Evolutionary conservation across 2,888 invertebrate genomes (phyloP), one percentile per base, ranked within the genome.

Genomic region (Cybosia mesomella): DNA sequence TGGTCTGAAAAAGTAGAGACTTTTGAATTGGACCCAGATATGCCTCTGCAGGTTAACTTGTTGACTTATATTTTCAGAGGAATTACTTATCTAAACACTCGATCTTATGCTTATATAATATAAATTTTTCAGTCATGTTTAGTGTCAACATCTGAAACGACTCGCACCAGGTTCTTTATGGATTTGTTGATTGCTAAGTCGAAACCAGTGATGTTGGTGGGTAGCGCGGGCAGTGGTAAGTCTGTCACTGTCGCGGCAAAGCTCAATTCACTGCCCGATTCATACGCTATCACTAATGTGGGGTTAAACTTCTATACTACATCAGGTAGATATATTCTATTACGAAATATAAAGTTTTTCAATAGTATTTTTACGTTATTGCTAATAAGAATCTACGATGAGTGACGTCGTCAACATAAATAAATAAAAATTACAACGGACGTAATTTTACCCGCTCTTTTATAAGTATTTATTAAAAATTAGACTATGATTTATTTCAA

Each of bases 301-400:
- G 98, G 99, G 0, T 98, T 99, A 88, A 99, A 99, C 93, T 99
- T 98, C 89, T 99, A 99, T 87, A 99, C 99, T 0, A 98, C 98
- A 0, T 98, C 98, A 53, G 96, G 96, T 96, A 81, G 11, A 24
- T 58, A 58, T 32, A 57, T 15, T 18, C 15, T 15, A 28, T 15
- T 57, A 13, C 1, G 11, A 55, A 36, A 11, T 18, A n/a, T 49
- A 49, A 11, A 8, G 11, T 13, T 18, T 43, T 43, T 43, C 7
- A 43, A 43, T 18, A 3, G 5, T 5, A 18, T 18, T 43, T 39
- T 43, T 43, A 18, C 15, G 18, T 43, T 18, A n/a, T 49, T 49
- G n/a, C n/a, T 4, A 49, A 7, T 18, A 8, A 34, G 34, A 34
- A 34, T 7, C 34, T 7, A 10, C 34, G 34, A 28, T 5, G 28